Conservation (phyloP, 2,113 vertebrate species). For the Amphiprion ocellaris region DNA sequence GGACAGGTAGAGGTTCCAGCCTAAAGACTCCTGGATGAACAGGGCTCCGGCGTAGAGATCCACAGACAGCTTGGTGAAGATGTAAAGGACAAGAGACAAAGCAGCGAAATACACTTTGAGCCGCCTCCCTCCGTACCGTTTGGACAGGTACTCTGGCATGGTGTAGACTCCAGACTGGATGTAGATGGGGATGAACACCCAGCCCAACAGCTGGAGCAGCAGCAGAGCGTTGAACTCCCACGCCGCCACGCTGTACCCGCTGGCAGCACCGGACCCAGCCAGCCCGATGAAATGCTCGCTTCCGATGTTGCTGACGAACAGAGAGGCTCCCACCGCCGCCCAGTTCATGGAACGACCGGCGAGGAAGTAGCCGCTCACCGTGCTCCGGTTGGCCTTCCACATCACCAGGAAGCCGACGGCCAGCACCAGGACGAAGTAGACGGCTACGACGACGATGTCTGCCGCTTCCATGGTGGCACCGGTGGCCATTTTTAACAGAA, state of each 20-base stretch:
- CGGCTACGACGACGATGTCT: conserved; percentile 91
- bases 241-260: conserved; percentile 94
- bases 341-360: conserved; percentile 97
- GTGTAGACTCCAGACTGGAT: conserved; percentile 94
- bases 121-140: conserved; percentile 93
- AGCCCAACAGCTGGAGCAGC: conserved; percentile 94
- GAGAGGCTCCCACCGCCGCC: conserved; percentile 93
- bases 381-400: conserved; percentile 93
- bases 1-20: conserved; percentile 96
- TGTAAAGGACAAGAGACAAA: conserved; percentile 93
- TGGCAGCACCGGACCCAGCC: conserved; percentile 94
- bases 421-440: conserved; percentile 95
- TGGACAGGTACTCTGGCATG: conserved; percentile 97
- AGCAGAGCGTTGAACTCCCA: conserved; percentile 97
- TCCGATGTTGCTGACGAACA: conserved; percentile 99
- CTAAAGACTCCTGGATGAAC: conserved; percentile 97
- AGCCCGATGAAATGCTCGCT: conserved; percentile 98
- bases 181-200: conserved; percentile 97
- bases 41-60: conserved; percentile 96
- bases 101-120: conserved; percentile 95
- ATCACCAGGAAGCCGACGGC: conserved; percentile 93
- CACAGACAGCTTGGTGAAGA: conserved; percentile 97
- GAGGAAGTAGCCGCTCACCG: conserved; percentile 96
- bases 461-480: conserved; percentile 87
- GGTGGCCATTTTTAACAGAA: conserved; percentile 41